Percentiles rank a stretch among this genome's conserved stretches.
Conservation (phyloP, 1,140 invertebrate species). For the Pteromalus puparum region DNA sequence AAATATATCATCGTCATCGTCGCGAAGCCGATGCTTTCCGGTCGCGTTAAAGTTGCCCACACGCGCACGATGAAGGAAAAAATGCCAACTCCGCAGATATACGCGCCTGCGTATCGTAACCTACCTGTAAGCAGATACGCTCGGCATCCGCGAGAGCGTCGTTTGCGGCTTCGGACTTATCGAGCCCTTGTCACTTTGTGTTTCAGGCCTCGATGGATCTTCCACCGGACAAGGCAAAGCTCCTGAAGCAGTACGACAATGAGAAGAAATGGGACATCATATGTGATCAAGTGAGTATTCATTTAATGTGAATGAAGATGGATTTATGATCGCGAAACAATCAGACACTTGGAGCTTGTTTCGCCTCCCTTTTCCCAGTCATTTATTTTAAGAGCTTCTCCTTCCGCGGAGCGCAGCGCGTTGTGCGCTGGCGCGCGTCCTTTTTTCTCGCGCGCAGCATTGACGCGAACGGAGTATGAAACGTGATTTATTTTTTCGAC, state of each 20-base stretch:
- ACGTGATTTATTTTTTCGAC: too few relatives aligned
- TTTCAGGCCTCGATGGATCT: constrained; percentile 97
- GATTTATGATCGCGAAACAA: constrained; percentile 34
- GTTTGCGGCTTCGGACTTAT: neutral
- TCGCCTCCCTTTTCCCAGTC: neutral
- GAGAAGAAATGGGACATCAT: constrained; percentile 99
- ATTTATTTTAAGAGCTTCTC: constrained; percentile 27
- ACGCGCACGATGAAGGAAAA: neutral
- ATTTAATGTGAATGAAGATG: neutral
- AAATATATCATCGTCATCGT: too few relatives aligned
- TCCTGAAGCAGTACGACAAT: constrained; percentile 96
- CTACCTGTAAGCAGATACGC: neutral
- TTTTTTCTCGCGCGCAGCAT: neutral
- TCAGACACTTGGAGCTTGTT: constrained; percentile 12
- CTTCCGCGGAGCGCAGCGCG: neutral
- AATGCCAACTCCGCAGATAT: neutral
- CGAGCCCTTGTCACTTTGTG: constrained; percentile 51
- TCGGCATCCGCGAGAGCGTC: neutral
- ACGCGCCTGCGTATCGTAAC: neutral
- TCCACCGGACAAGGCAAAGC: constrained; percentile 98
- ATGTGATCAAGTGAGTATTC: constrained; percentile 92
- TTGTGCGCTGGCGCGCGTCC: neutral
- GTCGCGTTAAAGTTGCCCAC: too few relatives aligned
- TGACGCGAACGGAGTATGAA: neutral
- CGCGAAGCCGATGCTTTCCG: too few relatives aligned